Evolutionary conservation across 2,113 vertebrate species (phyloP), one percentile per base, ranked within the genome.

Genomic region (Lampris incognitus): DNA sequence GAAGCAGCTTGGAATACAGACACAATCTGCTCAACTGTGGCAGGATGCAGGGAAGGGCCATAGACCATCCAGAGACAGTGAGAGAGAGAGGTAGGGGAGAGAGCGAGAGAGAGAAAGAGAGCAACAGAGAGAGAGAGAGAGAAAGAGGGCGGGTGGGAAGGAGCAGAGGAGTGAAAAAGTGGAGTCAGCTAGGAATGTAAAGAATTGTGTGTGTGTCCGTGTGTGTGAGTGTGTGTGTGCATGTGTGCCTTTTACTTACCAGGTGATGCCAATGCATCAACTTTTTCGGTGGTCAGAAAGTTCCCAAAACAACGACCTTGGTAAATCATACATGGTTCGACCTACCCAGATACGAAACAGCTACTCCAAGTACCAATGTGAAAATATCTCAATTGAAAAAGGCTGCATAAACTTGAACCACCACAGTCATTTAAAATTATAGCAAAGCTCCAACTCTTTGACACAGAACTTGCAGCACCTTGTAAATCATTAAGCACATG

Each of bases 11-110:
- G 96, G 96, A 99, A 99, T 94, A 99, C 97, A 93, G 97, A 97
- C 93, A 99, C 96, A 96, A 99, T 99, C 96, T 99, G 97, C 93
- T 99, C 97, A 96, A 99, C 97, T 99, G 95, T 89, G 94, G 95
- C 90, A 59, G 95, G 92, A 91, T 90, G 92, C 91, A 92, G 92
- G 95, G 93, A 90, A 79, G 93, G 93, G 83, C 89, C 88, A 94
- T 92, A 93, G 85, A 93, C 90, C 96, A 96, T 95, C 94, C 96
- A 96, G 87, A 93, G 90, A 92, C 85, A 94, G 91, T 85, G 89
- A 92, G 92, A 93, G 92, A 89, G 85, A 89, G 79, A 91, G 24
- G 24, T 24, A 24, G 24, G 71, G 85, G 75, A 93, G 87, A 86
- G 91, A 90, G 93, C 85, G 89, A 90, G 91, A 88, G 89, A 94